Evolutionary conservation across 2,888 invertebrate genomes (phyloP).

Genomic region (Drosophila mettleri): DNA sequence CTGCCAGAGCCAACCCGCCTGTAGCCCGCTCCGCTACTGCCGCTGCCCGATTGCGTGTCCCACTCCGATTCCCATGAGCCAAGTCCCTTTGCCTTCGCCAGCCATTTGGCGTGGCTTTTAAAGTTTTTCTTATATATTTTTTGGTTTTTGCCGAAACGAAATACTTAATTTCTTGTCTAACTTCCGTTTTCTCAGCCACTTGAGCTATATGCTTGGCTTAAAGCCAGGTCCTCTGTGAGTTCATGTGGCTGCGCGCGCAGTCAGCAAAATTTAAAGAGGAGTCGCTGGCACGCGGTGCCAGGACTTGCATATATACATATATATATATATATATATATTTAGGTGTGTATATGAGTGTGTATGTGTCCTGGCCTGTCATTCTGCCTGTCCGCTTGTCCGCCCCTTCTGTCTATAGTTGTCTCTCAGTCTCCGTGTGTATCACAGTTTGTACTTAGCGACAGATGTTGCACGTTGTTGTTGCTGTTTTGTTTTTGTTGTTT

Average conservation of each 20-base stretch:
- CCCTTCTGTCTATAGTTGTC: slow-evolving; percentile 38
- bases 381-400: slow-evolving; percentile 23
- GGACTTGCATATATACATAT: slow-evolving; percentile 12
- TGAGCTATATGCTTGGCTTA: slow-evolving; percentile 40
- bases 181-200: slow-evolving; percentile 68
- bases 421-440: slow-evolving; percentile 66
- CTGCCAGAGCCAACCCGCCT: slow-evolving; percentile 52
- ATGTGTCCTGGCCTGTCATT: slow-evolving; percentile 18
- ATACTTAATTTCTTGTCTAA: slow-evolving; percentile 64
- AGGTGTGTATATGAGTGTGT: neutral
- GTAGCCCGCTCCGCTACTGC: slow-evolving; percentile 5
- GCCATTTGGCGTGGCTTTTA: slow-evolving; percentile 55
- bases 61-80: slow-evolving; percentile 14
- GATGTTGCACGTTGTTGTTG: slow-evolving; percentile 65
- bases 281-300: slow-evolving; percentile 54
- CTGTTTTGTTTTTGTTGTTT: slow-evolving; percentile 16
- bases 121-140: slow-evolving; percentile 37
- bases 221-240: slow-evolving; percentile 42
- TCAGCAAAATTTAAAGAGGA: slow-evolving; percentile 71
- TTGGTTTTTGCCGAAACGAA: slow-evolving; percentile 32
- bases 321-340: neutral
- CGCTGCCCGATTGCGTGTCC: slow-evolving; percentile 20
- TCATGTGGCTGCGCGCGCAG: slow-evolving; percentile 69
- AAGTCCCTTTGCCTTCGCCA: slow-evolving; percentile 10
- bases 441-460: slow-evolving; percentile 80